Base-by-base conservation (phyloP, 2,888 invertebrate genomes). In the Malthinus seriepunctatus region DNA sequence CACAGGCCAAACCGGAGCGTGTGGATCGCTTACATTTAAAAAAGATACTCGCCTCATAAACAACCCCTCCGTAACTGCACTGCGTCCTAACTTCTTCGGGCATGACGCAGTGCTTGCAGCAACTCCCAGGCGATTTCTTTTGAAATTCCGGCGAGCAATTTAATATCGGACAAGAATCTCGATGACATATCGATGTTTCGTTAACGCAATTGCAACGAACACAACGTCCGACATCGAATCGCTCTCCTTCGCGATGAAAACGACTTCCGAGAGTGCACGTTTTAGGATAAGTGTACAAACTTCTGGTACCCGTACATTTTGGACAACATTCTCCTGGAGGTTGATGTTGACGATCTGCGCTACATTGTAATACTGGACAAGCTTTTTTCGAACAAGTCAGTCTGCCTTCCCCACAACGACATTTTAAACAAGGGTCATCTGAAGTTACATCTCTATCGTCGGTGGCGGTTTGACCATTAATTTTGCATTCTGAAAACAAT, bases 351-450 rank as follows among this genome's bases (percentile, higher is more conserved):
- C 86, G 85, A 8, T 83, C 81, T 1, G 79, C 78, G 5, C 89
- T 87, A 75, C 96, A 96, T 65, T 93, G 92, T 33, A 96, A 82
- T 6, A 95, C 93, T 0, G 95, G 93, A 70, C 96, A 96, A 1
- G 93, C 92, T 60, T 87, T 87, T 73, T 94, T 94, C 38, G 88
- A 83, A 75, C 95, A 95, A 10, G 88, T 88, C 67, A 95, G 78
- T 51, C 85, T 83, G 7, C 80, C 82, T 67, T 83, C 83, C 66
- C 85, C 83, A 76, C 94, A 95, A 39, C 88, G 87, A 71, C 94
- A 95, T 53, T 90, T 90, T 61, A 94, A 80, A 72, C 94, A 95
- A 2, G 93, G 92, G 79, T 94, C 94, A 73, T 92, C 92, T 38
- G 88, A 86, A 39, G 89, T 88, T 39, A 93, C 92, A 59, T 84